These are phyloP conservation scores for Danio albolineatus DNA, from an alignment of 2,797 vertebrate species.

Conservation along the genomic window DNA sequence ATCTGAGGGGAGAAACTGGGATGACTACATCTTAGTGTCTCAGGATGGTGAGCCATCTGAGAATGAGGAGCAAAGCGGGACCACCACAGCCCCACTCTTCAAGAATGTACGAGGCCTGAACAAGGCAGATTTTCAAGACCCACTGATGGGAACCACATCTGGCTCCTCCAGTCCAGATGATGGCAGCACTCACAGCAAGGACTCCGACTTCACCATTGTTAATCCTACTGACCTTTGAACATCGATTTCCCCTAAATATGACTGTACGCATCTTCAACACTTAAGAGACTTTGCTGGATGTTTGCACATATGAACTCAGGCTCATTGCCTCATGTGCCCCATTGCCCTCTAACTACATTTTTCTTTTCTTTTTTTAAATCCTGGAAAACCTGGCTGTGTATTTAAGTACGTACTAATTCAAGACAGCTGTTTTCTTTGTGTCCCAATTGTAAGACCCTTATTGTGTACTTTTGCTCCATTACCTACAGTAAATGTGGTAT, in stretches of 20 bases:
- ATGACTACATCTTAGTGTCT: constrained; percentile 92
- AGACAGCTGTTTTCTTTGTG: neutral
- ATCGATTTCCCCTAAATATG: neutral
- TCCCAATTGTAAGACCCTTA: neutral
- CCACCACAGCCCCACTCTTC: constrained; percentile 56
- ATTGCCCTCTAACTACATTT: constrained; percentile 29
- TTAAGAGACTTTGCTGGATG: constrained; percentile 37
- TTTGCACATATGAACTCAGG: constrained; percentile 53
- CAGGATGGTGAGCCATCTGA: constrained; percentile 83
- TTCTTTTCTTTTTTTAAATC: neutral
- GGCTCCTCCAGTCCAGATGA: constrained; percentile 94
- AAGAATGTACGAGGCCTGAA: constrained; percentile 73
- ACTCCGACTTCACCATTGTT: constrained; percentile 98
- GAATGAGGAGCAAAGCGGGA: constrained; percentile 59
- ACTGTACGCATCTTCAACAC: constrained; percentile 29
- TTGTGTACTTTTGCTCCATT: neutral
- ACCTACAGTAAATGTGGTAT: neutral
- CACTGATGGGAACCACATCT: constrained; percentile 82
- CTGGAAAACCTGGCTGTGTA: constrained; percentile 20
- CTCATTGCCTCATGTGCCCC: constrained; percentile 38
- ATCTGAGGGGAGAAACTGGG: constrained; percentile 80
- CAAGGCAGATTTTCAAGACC: constrained; percentile 84
- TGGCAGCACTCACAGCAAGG: constrained; percentile 94
- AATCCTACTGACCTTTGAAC: constrained; percentile 88
- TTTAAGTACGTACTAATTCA: constrained; percentile 4